Percentiles rank a stretch among this genome's conserved stretches.
phyloP scores from a whole-genome alignment of 2,888 invertebrate species.

The Melieria crassipennis region DNA sequence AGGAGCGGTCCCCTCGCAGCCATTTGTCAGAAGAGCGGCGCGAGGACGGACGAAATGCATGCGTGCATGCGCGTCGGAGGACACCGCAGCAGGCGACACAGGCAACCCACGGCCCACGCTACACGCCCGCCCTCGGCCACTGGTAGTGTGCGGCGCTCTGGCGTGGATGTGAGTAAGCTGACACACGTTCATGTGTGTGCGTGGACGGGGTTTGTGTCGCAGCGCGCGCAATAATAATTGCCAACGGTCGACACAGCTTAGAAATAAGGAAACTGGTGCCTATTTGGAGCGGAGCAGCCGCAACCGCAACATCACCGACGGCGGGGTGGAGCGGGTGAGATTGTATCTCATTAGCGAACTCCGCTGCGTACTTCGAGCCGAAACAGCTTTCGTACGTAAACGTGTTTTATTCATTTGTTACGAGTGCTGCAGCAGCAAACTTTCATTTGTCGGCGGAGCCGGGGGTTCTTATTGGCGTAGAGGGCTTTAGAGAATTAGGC shows the following conservation, averaged over 20 bases:
- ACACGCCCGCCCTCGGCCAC: background rate
- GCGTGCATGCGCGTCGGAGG: background rate
- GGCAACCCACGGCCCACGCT: background rate
- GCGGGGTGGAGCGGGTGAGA: background rate
- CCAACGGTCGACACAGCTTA: background rate
- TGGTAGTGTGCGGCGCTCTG: background rate
- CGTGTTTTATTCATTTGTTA: too few relatives aligned
- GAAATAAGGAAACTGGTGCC: background rate
- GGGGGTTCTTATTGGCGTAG: too few relatives aligned
- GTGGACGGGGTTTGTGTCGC: background rate
- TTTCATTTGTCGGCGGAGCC: too few relatives aligned
- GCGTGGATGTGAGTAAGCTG: background rate
- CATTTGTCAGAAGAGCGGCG: background rate
- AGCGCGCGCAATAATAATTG: background rate
- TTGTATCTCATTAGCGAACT: constrained; percentile 2
- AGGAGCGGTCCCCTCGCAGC: background rate
- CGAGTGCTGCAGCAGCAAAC: too few relatives aligned
- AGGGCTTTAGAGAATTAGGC: too few relatives aligned
- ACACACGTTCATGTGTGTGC: background rate
- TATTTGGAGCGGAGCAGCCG: background rate
- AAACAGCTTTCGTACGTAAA: background rate
- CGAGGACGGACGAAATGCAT: background rate
- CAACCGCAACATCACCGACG: background rate
- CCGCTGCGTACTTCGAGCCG: background rate
- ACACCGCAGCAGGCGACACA: background rate